phyloP scores from a whole-genome alignment of 2,888 invertebrate species.

The Hydrotaea diabolus region DNA sequence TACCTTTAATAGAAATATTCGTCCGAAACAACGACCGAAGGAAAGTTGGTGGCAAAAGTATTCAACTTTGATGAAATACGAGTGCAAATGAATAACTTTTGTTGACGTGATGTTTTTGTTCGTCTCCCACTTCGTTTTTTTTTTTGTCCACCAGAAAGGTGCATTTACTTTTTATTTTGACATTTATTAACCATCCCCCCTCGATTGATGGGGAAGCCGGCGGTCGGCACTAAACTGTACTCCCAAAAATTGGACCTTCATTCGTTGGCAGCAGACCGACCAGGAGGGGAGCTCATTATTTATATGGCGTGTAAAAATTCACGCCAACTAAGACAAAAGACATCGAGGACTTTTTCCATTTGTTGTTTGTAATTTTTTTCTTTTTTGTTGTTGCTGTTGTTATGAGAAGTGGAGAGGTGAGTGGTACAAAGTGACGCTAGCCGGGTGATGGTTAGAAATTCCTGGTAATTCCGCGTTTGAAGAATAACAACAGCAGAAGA shows the following conservation, averaged over 20 bases:
- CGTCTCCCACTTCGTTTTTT: not conserved
- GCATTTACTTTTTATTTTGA: conserved; percentile 63
- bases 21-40: conserved; percentile 10
- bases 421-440: too few species aligned
- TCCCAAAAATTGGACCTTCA: conserved; percentile 45
- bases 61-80: conserved; percentile 65
- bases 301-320: conserved; percentile 68
- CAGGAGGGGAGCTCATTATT: conserved; percentile 63
- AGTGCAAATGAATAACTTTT: conserved; percentile 55
- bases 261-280: not conserved
- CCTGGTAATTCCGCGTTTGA: conserved; percentile 57
- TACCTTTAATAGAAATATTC: conserved; percentile 56
- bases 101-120: conserved; percentile 9
- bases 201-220: conserved; percentile 49
- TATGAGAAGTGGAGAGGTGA: not conserved
- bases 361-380: conserved; percentile 40
- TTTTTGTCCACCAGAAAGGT: conserved; percentile 55
- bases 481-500: conserved; percentile 51
- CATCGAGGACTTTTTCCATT: conserved; percentile 57
- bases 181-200: conserved; percentile 71
- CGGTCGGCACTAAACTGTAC: conserved; percentile 2
- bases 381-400: not conserved
- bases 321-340: conserved; percentile 62
- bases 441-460: conserved; percentile 46
- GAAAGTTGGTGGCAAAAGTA: not conserved